Base-by-base conservation (phyloP, 2,113 vertebrate species). In the Pagrus major region DNA sequence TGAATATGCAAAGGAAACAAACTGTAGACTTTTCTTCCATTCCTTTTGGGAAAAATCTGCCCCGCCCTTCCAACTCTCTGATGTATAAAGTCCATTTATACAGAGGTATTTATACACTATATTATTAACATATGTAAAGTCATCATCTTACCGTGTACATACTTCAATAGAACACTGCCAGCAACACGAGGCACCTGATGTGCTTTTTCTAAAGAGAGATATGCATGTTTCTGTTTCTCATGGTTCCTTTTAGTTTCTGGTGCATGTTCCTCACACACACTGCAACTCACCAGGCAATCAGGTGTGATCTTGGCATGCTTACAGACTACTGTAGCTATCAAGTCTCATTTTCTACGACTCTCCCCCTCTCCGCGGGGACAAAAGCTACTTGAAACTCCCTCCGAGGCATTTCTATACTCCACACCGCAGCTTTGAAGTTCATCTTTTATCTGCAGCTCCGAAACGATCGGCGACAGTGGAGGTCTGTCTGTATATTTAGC, bases 11-110 rank as follows among this genome's bases (percentile, higher is more conserved):
- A 92, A 88, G 81, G 86, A 82, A 82, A 88, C 29, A 81, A 87
- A 96, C 95, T 97, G 95, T 96, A 96, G 95, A 96, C 95, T 96
- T 35, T 96, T 96, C 89, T 93, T 93, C 96, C 96, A 96, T 96
- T 96, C 95, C 93, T 93, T 95, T 84, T 72, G 15, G 67, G 85
- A 76, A 75, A 76, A 33, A n/a, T 16, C 5, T 21, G 75, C 41
- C 81, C 63, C 0, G 78, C 93, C 94, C 89, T 91, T 92, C 94
- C 93, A 41, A 23, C 49, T 78, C 58, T 81, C 83, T 64, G 76
- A 89, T 86, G 80, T 91, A 86, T 79, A 86, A 85, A 88, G 61
- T 76, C 54, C 71, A 83, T 91, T 90, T 91, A 88, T 92, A 91
- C 81, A 87, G 86, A 93, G 89, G 76, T 91, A 93, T 93, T 92